These are phyloP conservation scores for Triplophysa dalaica DNA, from an alignment of 2,113 vertebrate genomes.

Conservation along the genomic window DNA sequence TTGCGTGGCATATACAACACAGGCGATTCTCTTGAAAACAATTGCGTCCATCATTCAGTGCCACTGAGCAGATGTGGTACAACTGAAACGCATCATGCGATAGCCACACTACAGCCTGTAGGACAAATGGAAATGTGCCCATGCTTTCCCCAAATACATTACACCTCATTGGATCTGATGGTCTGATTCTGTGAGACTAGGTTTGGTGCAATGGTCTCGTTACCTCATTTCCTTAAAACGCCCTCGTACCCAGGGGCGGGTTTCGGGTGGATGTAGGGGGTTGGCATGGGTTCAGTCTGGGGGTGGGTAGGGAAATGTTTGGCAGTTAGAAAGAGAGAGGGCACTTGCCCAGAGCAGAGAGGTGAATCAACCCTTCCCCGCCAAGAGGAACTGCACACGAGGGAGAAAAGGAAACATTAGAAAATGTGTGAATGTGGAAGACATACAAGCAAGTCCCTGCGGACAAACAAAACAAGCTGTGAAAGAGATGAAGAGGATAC, in stretches of 20 bases:
- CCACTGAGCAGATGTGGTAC: too few species aligned
- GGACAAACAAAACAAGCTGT: slow-evolving; percentile 35
- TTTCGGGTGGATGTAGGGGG: slow-evolving; percentile 11
- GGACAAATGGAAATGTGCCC: neutral
- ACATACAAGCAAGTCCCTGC: neutral
- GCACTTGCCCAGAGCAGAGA: slow-evolving; percentile 19
- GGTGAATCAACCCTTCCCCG: slow-evolving; percentile 28
- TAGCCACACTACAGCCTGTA: too few species aligned
- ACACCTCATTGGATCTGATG: neutral
- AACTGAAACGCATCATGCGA: too few species aligned
- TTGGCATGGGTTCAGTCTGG: neutral
- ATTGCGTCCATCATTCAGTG: too few species aligned
- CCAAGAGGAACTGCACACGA: slow-evolving; percentile 9
- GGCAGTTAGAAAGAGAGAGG: slow-evolving; percentile 17
- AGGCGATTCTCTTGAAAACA: too few species aligned
- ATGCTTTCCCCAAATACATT: neutral
- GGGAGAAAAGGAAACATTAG: slow-evolving; percentile 13
- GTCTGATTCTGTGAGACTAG: neutral
- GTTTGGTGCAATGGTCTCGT: neutral
- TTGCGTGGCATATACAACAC: too few species aligned
- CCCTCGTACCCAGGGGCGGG: neutral
- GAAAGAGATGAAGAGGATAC: slow-evolving; percentile 28
- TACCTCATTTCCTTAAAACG: slow-evolving; percentile 6
- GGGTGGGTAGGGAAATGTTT: slow-evolving; percentile 6
- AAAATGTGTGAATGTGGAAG: slow-evolving; percentile 36